Evolutionary conservation across 2,888 invertebrate species (phyloP).

Genomic region (Deilephila elpenor): DNA sequence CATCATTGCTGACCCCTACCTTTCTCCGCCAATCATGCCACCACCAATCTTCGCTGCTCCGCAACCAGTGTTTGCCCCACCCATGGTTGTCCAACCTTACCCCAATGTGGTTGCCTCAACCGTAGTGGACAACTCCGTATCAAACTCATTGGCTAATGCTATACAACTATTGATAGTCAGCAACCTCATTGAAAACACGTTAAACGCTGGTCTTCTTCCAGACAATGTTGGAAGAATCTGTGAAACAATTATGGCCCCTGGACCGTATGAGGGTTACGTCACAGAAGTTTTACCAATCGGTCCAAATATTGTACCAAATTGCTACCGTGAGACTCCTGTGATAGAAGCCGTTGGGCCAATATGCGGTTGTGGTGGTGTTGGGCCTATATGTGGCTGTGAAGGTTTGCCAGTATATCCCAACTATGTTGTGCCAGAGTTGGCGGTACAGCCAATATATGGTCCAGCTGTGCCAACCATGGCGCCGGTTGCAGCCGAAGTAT

Average conservation of each 20-base stretch:
- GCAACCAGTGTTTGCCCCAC: conserved; percentile 29
- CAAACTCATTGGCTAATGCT: conserved; percentile 65
- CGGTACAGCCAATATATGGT: conserved; percentile 5
- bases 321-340: conserved; percentile 8
- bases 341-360: conserved; percentile 33
- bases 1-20: background rate
- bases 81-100: conserved; percentile 35
- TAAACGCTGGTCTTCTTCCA: conserved; percentile 23
- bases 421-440: background rate
- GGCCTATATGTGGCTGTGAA: conserved; percentile 23
- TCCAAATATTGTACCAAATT: background rate
- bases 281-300: conserved; percentile 10
- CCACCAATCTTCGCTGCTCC: background rate
- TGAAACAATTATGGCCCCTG: conserved; percentile 33
- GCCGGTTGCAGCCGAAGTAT: conserved; percentile 50
- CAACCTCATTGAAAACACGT: conserved; percentile 58
- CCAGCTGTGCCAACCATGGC: conserved; percentile 17
- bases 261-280: conserved; percentile 21
- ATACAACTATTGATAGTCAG: conserved; percentile 66
- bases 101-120: conserved; percentile 51
- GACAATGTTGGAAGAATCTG: conserved; percentile 26
- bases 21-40: background rate
- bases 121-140: conserved; percentile 62
- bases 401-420: conserved; percentile 18
- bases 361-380: conserved; percentile 30